Conservation (phyloP, 2,797 vertebrate genomes). For the Setipinna tenuifilis region DNA sequence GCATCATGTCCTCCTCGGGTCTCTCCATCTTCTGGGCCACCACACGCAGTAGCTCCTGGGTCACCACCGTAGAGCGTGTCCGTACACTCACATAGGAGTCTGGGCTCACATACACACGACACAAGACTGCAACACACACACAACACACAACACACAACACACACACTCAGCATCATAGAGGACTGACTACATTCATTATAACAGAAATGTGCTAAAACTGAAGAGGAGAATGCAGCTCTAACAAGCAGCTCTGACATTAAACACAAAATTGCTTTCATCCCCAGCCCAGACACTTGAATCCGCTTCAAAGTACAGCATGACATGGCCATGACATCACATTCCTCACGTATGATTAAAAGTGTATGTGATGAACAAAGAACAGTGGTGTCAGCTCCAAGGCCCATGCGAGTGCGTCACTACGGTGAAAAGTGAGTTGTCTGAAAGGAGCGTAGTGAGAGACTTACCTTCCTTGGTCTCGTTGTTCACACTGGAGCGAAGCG, state of each 20-base stretch:
- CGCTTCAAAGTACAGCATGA: neutral
- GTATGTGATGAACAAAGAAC: neutral
- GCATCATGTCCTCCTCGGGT: constrained; percentile 84
- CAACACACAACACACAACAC: neutral
- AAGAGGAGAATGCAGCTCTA: neutral
- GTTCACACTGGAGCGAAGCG: constrained; percentile 75
- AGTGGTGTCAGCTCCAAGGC: neutral
- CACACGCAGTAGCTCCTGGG: constrained; percentile 88
- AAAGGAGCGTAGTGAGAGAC: constrained; percentile 46
- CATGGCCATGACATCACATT: neutral
- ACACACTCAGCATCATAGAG: neutral
- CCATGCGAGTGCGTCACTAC: neutral
- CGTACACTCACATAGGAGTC: constrained; percentile 94
- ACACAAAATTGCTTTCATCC: neutral
- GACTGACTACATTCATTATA: neutral
- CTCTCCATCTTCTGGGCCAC: constrained; percentile 87
- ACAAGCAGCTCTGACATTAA: neutral
- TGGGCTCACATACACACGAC: constrained; percentile 88
- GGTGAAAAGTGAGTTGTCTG: neutral
- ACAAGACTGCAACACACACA: constrained; percentile 79
- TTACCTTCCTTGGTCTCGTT: constrained; percentile 89
- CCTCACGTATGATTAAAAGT: neutral
- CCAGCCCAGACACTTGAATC: neutral
- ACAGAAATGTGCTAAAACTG: neutral
- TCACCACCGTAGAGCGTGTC: constrained; percentile 83